Percentiles rank a stretch among this genome's conserved stretches.
These are phyloP conservation scores for Galerucella pusilla DNA, from an alignment of 2,888 invertebrate species.

Conservation along the genomic window DNA sequence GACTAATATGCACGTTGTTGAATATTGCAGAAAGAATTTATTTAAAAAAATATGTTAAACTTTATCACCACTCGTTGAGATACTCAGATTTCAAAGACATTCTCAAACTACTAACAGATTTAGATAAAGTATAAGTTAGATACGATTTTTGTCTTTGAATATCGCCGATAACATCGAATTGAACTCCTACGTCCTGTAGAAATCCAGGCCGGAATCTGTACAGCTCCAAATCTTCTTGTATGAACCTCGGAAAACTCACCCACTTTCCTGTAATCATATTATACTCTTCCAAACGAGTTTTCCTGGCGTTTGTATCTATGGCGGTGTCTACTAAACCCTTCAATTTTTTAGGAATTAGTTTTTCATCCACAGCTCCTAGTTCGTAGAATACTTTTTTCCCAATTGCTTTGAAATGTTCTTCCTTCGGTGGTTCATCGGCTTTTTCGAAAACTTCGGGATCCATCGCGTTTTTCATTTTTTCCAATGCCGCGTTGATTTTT, in stretches of 20 bases:
- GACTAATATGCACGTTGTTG: no score
- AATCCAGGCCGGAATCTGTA: slow-evolving; percentile 45
- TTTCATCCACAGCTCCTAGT: slow-evolving; percentile 38
- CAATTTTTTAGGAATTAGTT: slow-evolving; percentile 40
- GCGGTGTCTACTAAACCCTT: slow-evolving; percentile 31
- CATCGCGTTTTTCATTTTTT: slow-evolving; percentile 41
- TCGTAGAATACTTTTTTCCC: slow-evolving; percentile 28
- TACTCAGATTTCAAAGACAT: slow-evolving; percentile 29
- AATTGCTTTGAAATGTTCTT: not conserved
- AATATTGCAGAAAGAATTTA: not conserved
- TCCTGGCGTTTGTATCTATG: slow-evolving; percentile 29
- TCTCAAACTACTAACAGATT: slow-evolving; percentile 26
- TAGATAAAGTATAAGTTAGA: slow-evolving; percentile 43
- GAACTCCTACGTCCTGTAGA: slow-evolving; percentile 47
- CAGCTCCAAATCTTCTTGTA: slow-evolving; percentile 41
- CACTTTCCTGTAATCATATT: slow-evolving; percentile 27
- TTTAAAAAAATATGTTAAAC: not conserved
- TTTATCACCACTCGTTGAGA: slow-evolving; percentile 37
- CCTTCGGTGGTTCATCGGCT: not conserved
- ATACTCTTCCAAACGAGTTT: slow-evolving; percentile 21
- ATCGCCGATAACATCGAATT: slow-evolving; percentile 40
- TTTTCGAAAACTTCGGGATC: slow-evolving; percentile 28
- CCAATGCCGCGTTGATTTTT: slow-evolving; percentile 44
- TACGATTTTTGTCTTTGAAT: slow-evolving; percentile 41
- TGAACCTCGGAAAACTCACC: slow-evolving; percentile 46